These are phyloP conservation scores for Acanthosepion pharaonis DNA, from an alignment of 2,888 invertebrate genomes.

Conservation along the genomic window DNA sequence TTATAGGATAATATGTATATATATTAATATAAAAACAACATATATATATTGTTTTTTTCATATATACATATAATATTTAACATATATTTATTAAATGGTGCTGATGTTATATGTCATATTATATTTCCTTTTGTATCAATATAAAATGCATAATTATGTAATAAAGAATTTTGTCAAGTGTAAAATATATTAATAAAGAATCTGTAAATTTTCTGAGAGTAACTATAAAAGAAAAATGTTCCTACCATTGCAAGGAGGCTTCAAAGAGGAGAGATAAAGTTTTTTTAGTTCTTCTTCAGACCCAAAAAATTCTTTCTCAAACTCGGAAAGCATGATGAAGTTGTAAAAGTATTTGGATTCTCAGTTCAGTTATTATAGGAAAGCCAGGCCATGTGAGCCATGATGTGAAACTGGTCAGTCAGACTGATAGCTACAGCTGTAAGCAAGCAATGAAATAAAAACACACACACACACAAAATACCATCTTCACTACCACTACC, in stretches of 20 bases:
- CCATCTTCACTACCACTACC: background rate
- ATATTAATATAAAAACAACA: background rate
- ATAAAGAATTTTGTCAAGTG: background rate
- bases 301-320: background rate
- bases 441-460: background rate
- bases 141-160: too few species aligned
- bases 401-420: background rate
- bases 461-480: background rate
- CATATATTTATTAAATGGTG: too few species aligned
- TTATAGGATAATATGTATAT: background rate
- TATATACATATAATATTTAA: background rate
- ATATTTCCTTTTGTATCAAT: background rate
- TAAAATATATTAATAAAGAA: background rate
- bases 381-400: background rate
- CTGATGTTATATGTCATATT: background rate
- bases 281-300: constrained; percentile 40
- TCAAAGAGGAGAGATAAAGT: background rate
- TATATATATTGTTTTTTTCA: background rate
- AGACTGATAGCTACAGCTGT: constrained; percentile 20
- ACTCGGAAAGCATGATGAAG: constrained; percentile 17
- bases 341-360: background rate
- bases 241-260: background rate
- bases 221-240: background rate
- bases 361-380: background rate
- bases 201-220: background rate